A percentile compares a stretch with the other conserved stretches of the same genome.
phyloP scores from a whole-genome alignment of 2,888 invertebrate genomes.

The Lacanobia wlatinum region DNA sequence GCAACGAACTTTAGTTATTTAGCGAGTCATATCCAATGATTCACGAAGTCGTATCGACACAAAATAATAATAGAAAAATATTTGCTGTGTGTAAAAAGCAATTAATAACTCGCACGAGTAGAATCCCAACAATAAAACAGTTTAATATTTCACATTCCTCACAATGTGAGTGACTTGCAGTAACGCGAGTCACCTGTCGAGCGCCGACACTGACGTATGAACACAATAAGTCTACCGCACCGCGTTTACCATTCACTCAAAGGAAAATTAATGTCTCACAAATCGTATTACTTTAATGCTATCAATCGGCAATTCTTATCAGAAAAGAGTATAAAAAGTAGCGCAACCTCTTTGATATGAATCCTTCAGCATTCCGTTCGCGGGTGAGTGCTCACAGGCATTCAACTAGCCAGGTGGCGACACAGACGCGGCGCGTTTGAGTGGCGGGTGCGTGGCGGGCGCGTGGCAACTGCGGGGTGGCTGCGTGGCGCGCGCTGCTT shows the following conservation, averaged over 20 bases:
- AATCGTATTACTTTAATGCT: slow-evolving; percentile 20
- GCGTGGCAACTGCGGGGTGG: slow-evolving; percentile 22
- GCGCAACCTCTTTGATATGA: not conserved
- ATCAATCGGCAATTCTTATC: slow-evolving; percentile 25
- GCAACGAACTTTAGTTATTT: not conserved
- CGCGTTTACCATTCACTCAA: not conserved
- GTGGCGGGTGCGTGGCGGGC: slow-evolving; percentile 14
- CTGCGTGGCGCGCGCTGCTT: slow-evolving; percentile 23
- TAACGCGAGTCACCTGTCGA: not conserved
- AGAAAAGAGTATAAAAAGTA: slow-evolving; percentile 2
- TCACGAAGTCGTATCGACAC: not conserved
- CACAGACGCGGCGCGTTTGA: slow-evolving; percentile 19
- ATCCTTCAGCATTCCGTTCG: slow-evolving; percentile 37
- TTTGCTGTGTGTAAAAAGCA: not conserved
- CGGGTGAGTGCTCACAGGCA: slow-evolving; percentile 37
- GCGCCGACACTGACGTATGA: not conserved
- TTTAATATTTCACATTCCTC: slow-evolving; percentile 5
- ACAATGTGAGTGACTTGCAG: slow-evolving; percentile 1
- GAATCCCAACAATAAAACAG: not conserved
- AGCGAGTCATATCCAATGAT: not conserved
- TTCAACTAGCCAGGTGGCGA: slow-evolving; percentile 46
- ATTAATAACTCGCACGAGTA: not conserved
- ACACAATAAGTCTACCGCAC: not conserved
- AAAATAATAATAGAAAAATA: no score
- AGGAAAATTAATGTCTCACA: not conserved